Conservation (phyloP, 2,888 invertebrate species). For the Pristionchus fissidentatus region DNA sequence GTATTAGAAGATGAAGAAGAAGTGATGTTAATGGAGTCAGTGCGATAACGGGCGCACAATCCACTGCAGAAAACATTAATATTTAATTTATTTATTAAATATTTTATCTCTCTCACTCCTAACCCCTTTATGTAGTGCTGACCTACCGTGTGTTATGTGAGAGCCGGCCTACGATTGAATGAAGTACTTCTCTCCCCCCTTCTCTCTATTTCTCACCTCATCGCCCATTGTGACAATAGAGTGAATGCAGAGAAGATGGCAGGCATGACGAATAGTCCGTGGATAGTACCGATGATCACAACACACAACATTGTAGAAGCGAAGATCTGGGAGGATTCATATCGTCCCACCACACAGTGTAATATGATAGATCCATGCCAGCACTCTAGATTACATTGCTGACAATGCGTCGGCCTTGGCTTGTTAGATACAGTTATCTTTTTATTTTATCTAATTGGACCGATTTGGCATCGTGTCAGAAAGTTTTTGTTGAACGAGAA, state of each 20-base stretch:
- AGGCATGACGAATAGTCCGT: conserved; percentile 73
- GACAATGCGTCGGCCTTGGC: too few relatives aligned
- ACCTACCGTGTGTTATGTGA: background rate
- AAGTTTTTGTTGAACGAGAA: background rate
- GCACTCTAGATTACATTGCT: too few relatives aligned
- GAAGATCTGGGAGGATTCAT: conserved; percentile 63
- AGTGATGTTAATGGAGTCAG: background rate
- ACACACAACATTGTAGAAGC: conserved; percentile 73
- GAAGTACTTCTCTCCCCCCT: background rate
- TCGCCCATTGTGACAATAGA: background rate
- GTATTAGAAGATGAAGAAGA: background rate
- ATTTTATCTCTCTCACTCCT: too few relatives aligned
- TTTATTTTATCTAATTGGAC: too few relatives aligned
- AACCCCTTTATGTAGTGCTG: too few relatives aligned
- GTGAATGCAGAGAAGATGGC: conserved; percentile 65
- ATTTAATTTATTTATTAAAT: too few relatives aligned
- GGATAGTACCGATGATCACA: conserved; percentile 70
- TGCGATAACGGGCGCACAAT: background rate
- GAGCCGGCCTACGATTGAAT: background rate
- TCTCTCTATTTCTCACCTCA: background rate
- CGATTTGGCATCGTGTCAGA: too few relatives aligned
- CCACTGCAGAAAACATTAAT: background rate
- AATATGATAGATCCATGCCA: too few relatives aligned
- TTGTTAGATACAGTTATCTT: too few relatives aligned
- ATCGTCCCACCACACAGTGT: background rate